Conservation (phyloP, 2,797 vertebrate genomes). For the Rallus crepitans region DNA sequence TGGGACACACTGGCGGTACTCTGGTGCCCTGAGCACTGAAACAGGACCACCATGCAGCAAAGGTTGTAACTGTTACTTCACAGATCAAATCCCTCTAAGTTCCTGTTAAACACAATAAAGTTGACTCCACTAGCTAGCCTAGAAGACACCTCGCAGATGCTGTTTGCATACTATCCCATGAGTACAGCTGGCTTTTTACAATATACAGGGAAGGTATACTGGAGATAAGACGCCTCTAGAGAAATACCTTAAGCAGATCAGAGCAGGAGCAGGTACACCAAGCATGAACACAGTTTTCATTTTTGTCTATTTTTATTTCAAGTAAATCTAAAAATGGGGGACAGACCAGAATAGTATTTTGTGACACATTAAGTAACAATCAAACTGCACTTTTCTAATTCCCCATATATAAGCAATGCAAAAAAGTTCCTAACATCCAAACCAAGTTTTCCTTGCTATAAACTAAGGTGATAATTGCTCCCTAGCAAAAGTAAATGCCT, state of each 20-base stretch:
- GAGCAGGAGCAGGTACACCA: background rate
- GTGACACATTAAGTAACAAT: background rate
- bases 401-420: background rate
- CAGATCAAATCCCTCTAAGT: background rate
- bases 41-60: background rate
- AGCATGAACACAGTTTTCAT: background rate
- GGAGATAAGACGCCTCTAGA: background rate
- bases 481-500: background rate
- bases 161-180: background rate
- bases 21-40: background rate
- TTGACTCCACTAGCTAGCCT: background rate
- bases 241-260: background rate
- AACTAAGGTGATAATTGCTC: background rate
- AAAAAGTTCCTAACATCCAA: background rate
- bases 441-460: background rate
- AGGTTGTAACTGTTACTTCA: background rate
- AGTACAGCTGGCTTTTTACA: background rate
- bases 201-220: background rate
- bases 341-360: background rate
- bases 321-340: background rate
- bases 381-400: background rate
- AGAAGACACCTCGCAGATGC: background rate
- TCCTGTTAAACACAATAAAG: slow-evolving; percentile 6
- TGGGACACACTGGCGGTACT: background rate
- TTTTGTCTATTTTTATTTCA: background rate